These are phyloP conservation scores for Pantala flavescens DNA, from an alignment of 1,140 invertebrate species.

Conservation along the genomic window DNA sequence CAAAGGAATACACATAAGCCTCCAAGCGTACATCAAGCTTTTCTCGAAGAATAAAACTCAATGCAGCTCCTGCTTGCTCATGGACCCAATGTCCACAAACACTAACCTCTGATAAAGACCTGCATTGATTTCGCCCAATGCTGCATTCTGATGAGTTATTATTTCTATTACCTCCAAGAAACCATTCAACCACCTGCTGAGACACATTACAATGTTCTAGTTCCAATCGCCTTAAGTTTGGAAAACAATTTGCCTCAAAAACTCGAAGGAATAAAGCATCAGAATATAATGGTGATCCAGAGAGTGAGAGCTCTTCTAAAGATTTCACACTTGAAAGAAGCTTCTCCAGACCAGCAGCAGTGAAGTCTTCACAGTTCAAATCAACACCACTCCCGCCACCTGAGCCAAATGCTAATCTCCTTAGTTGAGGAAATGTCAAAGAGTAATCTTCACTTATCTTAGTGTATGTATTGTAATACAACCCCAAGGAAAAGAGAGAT, in stretches of 20 bases:
- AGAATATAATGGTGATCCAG: slow-evolving; percentile 19
- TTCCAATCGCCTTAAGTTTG: slow-evolving; percentile 20
- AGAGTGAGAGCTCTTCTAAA: slow-evolving; percentile 20
- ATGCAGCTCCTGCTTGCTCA: slow-evolving; percentile 22
- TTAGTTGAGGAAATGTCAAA: slow-evolving; percentile 19
- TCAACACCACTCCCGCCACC: slow-evolving; percentile 15
- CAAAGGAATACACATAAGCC: slow-evolving; percentile 22
- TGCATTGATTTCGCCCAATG: slow-evolving; percentile 15
- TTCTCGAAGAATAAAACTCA: slow-evolving; percentile 20
- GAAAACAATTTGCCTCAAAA: slow-evolving; percentile 19
- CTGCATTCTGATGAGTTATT: background rate
- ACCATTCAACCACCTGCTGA: slow-evolving; percentile 19
- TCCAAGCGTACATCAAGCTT: slow-evolving; percentile 22
- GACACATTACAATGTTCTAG: slow-evolving; percentile 23
- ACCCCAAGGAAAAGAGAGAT: slow-evolving; percentile 17
- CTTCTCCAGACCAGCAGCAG: slow-evolving; percentile 17
- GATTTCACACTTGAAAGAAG: slow-evolving; percentile 16
- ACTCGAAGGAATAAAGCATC: slow-evolving; percentile 18
- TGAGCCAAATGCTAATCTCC: slow-evolving; percentile 20
- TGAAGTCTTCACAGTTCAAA: slow-evolving; percentile 18
- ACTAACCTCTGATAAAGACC: slow-evolving; percentile 19
- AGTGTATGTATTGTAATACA: slow-evolving; percentile 21
- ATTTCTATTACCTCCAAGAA: slow-evolving; percentile 15
- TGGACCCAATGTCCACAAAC: slow-evolving; percentile 22
- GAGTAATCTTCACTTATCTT: background rate